Base-by-base conservation (phyloP, 2,797 vertebrate genomes). In the Darevskia nairensis region DNA sequence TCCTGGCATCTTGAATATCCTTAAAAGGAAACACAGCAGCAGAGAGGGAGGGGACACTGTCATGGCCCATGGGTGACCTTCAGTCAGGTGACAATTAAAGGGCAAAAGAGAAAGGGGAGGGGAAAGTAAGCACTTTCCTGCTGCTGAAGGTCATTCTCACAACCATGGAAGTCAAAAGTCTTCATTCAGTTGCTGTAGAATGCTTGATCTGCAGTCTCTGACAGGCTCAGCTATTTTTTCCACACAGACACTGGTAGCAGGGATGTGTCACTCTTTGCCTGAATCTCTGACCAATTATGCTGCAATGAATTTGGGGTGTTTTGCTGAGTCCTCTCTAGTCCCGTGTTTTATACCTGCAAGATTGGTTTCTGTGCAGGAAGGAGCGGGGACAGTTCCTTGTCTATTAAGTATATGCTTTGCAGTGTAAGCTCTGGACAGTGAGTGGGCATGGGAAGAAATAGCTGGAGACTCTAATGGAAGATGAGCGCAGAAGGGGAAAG, bases 11-110 rank as follows among this genome's bases (percentile, higher is more conserved):
- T 29, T 6, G n/a, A 4, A 46, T 80, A 55, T 76, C 84, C 92
- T 88, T 93, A 85, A 27, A 76, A 88, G 91, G 89, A 80, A 87
- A 91, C 83, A 78, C 87, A 86, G 71, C 55, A 27, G 46, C 32
- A 1, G 44, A 11, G 23, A 82, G 13, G 29, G 61, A 68, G n/a
- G 76, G 61, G 15, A 27, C 64, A 25, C 59, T 15, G 69, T 80
- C 86, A 64, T 64, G 32, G 77, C 86, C 80, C 2, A 4, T 61
- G 86, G 80, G 85, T 78, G 90, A 90, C 79, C 89, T 83, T 84
- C 64, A 13, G 86, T 86, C 82, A 86, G 88, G 72, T 84, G 88
- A 88, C 11, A 3, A 15, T 77, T 4, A 77, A 76, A 88, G 44
- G 61, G n/a, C 13, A 13, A 6, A 27, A 39, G 27, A 9, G 29